Conservation (phyloP, 2,797 vertebrate species). For the Macropodus opercularis region DNA sequence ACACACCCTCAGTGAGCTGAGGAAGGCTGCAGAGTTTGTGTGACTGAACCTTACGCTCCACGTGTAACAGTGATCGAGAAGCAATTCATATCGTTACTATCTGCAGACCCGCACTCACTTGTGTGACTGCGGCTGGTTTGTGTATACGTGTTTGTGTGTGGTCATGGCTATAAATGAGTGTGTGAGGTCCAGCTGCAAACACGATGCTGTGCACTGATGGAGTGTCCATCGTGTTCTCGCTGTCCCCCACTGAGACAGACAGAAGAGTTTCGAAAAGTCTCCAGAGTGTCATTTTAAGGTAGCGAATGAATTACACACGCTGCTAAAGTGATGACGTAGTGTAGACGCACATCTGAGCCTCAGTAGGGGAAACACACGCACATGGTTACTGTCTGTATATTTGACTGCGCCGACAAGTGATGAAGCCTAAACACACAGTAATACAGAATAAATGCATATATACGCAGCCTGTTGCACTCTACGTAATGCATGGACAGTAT, state of each 20-base stretch:
- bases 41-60: too few relatives aligned
- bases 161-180: slow-evolving; percentile 43
- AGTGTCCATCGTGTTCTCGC: slow-evolving; percentile 5
- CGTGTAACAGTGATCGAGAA: too few relatives aligned
- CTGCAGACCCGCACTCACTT: too few relatives aligned
- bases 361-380: neutral
- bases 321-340: neutral
- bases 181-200: slow-evolving; percentile 61
- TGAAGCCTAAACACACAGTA: too few relatives aligned
- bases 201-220: neutral
- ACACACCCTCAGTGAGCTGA: neutral
- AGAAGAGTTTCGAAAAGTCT: neutral
- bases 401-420: too few relatives aligned
- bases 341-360: neutral
- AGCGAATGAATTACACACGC: neutral
- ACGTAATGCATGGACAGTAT: too few relatives aligned
- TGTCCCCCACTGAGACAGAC: neutral
- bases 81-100: too few relatives aligned
- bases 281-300: neutral
- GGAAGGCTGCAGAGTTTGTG: neutral
- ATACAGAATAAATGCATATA: too few relatives aligned
- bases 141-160: slow-evolving; percentile 16
- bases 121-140: slow-evolving; percentile 8
- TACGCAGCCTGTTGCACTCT: too few relatives aligned
- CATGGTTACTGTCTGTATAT: neutral